Evolutionary conservation across 1,140 invertebrate genomes (phyloP), one percentile per base, ranked within the genome.

Genomic region (Drosophila arizonae): DNA sequence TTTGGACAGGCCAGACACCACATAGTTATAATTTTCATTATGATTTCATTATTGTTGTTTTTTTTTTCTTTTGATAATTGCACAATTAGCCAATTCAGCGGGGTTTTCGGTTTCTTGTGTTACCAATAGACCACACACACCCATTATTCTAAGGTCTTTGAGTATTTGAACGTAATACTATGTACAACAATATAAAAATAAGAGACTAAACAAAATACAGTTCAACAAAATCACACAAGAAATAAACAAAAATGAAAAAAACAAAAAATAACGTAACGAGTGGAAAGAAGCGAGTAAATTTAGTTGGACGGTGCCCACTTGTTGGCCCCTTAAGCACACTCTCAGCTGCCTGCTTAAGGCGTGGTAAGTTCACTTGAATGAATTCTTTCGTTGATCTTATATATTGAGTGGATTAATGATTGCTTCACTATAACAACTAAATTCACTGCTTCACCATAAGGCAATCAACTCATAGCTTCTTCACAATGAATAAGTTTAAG

Each of bases 11-110:
- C 10, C 48, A 21, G 21, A 33, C 48, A 64, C 71, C 75, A 41
- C 71, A 63, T 79, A 76, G 63, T 60, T 70, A 68, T 51, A 51
- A n/a, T 28, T 51, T 51, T 51, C 50, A 36, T 28, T 28, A 15
- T 46, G 43, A 46, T 46, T 21, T 39, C 43, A 17, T 45, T 50
- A 11, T 48, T 48, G 15, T 24, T 24, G 21, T 24, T 24, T 56
- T 6, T 56, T 55, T 39, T 54, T 54, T 8, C 41, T 6, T 56
- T 66, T 67, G 65, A 84, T 72, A 79, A 88, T 88, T 88, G 84
- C 84, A 88, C 84, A 88, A 89, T 56, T 88, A 89, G 84, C 84
- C 84, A 88, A 89, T 88, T 68, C 61, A 70, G 88, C 70, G 86
- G 76, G 55, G 86, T 81, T 61, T 57, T 52, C 57, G 30, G 61